Percentiles rank a stretch among this genome's conserved stretches.
phyloP scores from a whole-genome alignment of 2,113 vertebrate species.

The Scartelaos histophorus region DNA sequence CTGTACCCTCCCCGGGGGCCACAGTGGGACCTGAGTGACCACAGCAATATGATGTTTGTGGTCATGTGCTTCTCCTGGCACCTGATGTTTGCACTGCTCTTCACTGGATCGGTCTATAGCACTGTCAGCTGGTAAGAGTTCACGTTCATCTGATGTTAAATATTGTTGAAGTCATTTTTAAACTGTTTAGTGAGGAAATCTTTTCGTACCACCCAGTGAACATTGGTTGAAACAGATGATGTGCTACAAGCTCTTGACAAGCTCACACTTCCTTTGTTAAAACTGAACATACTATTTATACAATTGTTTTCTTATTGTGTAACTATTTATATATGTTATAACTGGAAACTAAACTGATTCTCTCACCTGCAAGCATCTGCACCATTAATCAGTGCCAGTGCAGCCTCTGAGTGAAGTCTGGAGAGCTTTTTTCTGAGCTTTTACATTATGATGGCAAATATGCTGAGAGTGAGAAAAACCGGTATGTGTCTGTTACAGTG shows the following conservation, averaged over 20 bases:
- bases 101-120: slow-evolving; percentile 79
- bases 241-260: neutral
- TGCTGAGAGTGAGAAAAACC: too few species aligned
- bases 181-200: neutral
- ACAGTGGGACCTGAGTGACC: slow-evolving; percentile 86
- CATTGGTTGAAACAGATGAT: neutral
- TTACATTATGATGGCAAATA: too few species aligned
- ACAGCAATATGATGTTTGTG: slow-evolving; percentile 86
- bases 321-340: too few species aligned
- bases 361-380: too few species aligned
- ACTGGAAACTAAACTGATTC: too few species aligned
- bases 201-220: neutral
- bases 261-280: too few species aligned
- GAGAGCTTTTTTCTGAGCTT: too few species aligned
- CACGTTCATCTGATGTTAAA: neutral
- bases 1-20: slow-evolving; percentile 85
- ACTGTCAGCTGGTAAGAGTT: slow-evolving; percentile 85
- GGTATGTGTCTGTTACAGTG: too few species aligned
- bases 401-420: too few species aligned
- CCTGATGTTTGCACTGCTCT: slow-evolving; percentile 81
- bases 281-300: too few species aligned
- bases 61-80: slow-evolving; percentile 95
- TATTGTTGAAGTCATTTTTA: neutral
- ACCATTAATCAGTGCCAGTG: too few species aligned
- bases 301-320: too few species aligned